Base-by-base conservation (phyloP, 2,113 vertebrate species). In the Paedocypris sp. region DNA sequence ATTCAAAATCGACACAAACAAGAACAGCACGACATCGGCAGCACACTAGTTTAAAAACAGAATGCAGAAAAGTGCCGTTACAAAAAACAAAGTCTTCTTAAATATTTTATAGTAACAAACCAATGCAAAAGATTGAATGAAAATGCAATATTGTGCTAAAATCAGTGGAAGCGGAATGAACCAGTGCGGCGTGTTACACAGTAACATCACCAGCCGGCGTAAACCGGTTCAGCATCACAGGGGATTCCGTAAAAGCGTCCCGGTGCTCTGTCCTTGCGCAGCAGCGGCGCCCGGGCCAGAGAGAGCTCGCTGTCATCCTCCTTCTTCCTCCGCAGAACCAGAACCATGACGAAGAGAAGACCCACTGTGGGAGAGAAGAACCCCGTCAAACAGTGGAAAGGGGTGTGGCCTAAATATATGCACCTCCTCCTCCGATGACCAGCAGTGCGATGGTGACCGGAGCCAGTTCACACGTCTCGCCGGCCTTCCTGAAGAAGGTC, bases 141-240 rank as follows among this genome's bases (percentile, higher is more conserved):
- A 33, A 45, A 26, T 19, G 25, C 54, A 51, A 29, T 26, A 22
- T 19, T 48, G 6, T 32, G 4, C 26, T 39, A 52, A 47, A 38
- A 41, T 2, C 2, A 36, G 12, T 13, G 13, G 41, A 42, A 11
- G n/a, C 19, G 25, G 15, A 42, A 52, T 31, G 2, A 11, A 18
- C 33, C 45, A 29, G 9, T 36, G 18, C n/a, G n/a, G n/a, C n/a
- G n/a, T n/a, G n/a, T n/a, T 51, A 33, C 5, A 1, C 3, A 15
- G 12, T 15, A 4, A 45, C 11, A 2, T 86, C 84, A 92, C 91
- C 91, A 92, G 39, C 91, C 91, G 0, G 91, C 86, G 5, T 93
- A 93, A 9, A 92, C 82, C 0, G 90, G 89, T 49, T 90, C 88
- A 3, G 79, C 82, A 25, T 89, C 87, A 43, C 86, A 84, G 0